Conservation (phyloP, 2,113 vertebrate species). For the Condylura cristata region DNA sequence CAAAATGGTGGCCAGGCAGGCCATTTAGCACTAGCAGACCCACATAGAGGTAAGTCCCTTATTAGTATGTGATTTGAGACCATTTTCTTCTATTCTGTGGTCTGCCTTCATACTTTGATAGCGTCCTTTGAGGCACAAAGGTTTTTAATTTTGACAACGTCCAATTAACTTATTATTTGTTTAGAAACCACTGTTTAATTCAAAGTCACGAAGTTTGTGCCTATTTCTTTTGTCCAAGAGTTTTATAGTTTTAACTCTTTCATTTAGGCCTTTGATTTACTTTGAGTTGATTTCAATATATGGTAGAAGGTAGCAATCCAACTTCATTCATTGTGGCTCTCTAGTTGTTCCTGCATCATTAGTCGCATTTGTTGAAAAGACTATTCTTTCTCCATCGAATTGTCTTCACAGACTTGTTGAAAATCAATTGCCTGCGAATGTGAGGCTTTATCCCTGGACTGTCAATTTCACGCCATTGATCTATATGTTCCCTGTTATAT, state of each 20-base stretch:
- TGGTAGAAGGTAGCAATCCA: not conserved
- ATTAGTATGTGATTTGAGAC: not conserved
- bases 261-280: not conserved
- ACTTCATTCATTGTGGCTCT: not conserved
- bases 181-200: not conserved
- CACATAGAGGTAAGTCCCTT: not conserved
- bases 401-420: not conserved
- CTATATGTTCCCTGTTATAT: constrained; percentile 2
- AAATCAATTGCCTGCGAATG: not conserved
- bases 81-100: not conserved
- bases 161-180: not conserved
- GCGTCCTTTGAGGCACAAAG: not conserved
- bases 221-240: not conserved
- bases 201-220: not conserved
- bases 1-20: too few species aligned
- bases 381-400: not conserved
- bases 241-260: not conserved
- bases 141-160: not conserved
- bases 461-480: not conserved
- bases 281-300: not conserved
- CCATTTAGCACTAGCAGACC: too few species aligned
- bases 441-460: not conserved
- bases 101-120: not conserved
- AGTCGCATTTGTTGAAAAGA: not conserved
- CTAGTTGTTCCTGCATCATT: not conserved